Evolutionary conservation across 2,888 invertebrate genomes (phyloP), one percentile per base, ranked within the genome.

Genomic region (Synergus japonicus): DNA sequence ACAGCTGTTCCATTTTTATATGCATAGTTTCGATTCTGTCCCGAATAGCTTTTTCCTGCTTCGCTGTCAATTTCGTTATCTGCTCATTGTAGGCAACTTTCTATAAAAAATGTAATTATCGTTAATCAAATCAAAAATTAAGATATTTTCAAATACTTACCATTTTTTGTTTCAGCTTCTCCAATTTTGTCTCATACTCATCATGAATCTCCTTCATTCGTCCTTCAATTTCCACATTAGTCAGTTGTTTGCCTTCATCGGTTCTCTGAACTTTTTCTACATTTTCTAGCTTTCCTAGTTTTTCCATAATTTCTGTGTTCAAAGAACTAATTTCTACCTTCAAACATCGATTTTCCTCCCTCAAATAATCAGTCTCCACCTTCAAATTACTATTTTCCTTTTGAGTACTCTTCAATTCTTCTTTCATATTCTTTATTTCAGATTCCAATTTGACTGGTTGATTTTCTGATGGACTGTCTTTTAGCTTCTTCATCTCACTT

Each of bases 151-250:
- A 67, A 69, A 69, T 69, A 94, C 95, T 94, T 93, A 96, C 96
- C 96, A 97, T 96, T 94, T 96, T 96, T 76, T 94, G 93, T 91
- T 97, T 97, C 94, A 97, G 95, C 91, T 95, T 94, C 88, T 95
- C 96, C 88, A 97, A 92, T 92, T 96, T 97, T 84, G 94, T 94
- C 87, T 96, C 96, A 89, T 96, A 95, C 88, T 96, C 96, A 29
- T 93, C 93, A 78, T 94, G 93, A 5, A 95, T 93, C 79, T 95
- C 94, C 90, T 93, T 93, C 65, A 94, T 63, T 22, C 88, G 87
- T 43, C 76, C 79, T 13, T 90, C 88, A 10, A 88, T 81, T 5
- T 90, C 87, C 79, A 9, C 60, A 54, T 29, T 64, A 3, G 63
- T 37, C 7, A 73, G 15, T 41, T 29, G 63, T 29, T 41, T 80